A percentile compares a stretch with the other conserved stretches of the same genome.
Conservation (phyloP, 1,140 invertebrate species). For the Zophobas morio region DNA sequence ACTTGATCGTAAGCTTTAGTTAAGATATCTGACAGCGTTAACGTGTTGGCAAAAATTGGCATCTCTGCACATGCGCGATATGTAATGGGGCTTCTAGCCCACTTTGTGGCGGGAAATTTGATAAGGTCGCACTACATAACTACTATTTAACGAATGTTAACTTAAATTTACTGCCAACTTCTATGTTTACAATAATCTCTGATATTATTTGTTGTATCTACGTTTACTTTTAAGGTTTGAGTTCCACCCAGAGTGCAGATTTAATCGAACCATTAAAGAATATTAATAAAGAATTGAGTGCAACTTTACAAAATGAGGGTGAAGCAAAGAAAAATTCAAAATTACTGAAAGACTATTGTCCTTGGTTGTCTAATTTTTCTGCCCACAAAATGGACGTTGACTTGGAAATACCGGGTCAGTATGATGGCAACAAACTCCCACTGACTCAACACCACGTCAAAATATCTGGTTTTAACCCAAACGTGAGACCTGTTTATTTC, state of each 20-base stretch:
- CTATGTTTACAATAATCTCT: no score
- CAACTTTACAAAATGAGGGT: not conserved
- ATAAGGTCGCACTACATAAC: no score
- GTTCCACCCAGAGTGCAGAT: not conserved
- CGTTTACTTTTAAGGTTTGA: no score
- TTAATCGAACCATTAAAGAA: conserved; percentile 1
- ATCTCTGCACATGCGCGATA: no score
- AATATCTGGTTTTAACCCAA: conserved; percentile 77
- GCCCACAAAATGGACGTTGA: conserved; percentile 68
- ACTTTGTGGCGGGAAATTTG: no score
- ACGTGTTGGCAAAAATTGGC: no score
- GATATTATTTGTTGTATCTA: no score
- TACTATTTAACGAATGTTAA: no score
- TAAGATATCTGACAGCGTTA: no score
- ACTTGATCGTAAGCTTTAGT: conserved; percentile 41
- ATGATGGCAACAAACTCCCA: conserved; percentile 74
- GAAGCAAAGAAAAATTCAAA: conserved; percentile 20
- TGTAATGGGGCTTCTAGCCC: no score
- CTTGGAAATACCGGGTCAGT: conserved; percentile 84
- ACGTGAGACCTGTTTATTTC: conserved; percentile 64
- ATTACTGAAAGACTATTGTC: conserved; percentile 69
- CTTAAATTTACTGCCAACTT: no score
- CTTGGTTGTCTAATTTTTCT: conserved; percentile 76
- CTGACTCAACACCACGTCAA: conserved; percentile 77
- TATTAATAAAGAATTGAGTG: not conserved